Conservation (phyloP, 2,888 invertebrate species). For the Latrodectus elegans region DNA sequence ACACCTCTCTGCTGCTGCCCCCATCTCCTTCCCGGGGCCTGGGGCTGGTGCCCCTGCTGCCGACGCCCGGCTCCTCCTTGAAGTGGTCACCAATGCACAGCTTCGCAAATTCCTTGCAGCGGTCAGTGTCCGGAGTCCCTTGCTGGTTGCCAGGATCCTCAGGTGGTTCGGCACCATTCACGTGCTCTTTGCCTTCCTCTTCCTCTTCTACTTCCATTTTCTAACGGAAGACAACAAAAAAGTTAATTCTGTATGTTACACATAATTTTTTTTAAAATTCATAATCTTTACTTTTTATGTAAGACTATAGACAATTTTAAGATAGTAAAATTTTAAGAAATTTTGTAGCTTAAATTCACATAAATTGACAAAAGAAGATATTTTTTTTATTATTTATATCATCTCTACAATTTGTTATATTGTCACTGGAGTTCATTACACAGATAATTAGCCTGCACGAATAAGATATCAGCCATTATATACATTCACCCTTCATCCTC, state of each 20-base stretch:
- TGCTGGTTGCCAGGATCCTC: conserved; percentile 21
- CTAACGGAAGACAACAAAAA: conserved; percentile 33
- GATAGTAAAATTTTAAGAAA: too few species aligned
- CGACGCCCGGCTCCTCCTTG: conserved; percentile 41
- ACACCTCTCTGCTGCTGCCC: conserved; percentile 52
- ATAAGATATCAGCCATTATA: too few species aligned
- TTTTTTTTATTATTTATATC: too few species aligned
- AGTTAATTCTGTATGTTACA: neutral
- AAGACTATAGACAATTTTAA: too few species aligned
- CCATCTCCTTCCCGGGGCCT: conserved; percentile 46
- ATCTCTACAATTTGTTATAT: too few species aligned
- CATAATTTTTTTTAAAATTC: neutral
- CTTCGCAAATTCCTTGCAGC: conserved; percentile 50
- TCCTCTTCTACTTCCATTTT: conserved; percentile 69
- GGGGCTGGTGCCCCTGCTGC: conserved; percentile 52
- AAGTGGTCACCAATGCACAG: conserved; percentile 31
- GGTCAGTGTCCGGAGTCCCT: conserved; percentile 58
- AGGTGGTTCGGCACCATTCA: conserved; percentile 25
- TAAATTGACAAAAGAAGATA: too few species aligned
- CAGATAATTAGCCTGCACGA: too few species aligned
- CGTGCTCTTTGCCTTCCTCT: conserved; percentile 55
- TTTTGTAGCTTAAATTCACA: too few species aligned
- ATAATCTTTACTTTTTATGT: too few species aligned
- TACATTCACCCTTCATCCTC: too few species aligned
- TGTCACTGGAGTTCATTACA: too few species aligned